Evolutionary conservation across 2,888 invertebrate species (phyloP), one percentile per base, ranked within the genome.

Genomic region (Spatulosminthurus flaviceps): DNA sequence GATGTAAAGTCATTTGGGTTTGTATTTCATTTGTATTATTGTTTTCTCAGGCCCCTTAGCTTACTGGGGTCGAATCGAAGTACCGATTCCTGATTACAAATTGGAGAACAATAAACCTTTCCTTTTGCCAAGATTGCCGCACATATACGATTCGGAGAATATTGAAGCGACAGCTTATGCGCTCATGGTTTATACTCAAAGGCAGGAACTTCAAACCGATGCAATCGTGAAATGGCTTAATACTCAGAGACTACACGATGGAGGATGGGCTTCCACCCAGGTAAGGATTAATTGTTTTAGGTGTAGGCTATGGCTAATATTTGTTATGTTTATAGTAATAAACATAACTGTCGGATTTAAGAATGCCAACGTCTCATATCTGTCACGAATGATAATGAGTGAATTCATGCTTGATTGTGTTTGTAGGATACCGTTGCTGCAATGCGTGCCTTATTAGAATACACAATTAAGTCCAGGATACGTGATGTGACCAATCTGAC

Each of bases 101-200:
- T 90, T 93, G 86, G 96, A 96, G 89, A 96, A 96, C 89, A 95
- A 96, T 87, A 94, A 95, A 87, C 95, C 95, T 9, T 97, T 95
- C 90, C 89, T 94, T 0, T 88, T 96, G 81, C 96, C 97, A 0
- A 92, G 97, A 0, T 89, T 95, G 80, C 95, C 96, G 0, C 95
- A 96, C 87, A 92, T 92, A 85, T 95, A 93, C 87, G 98, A 98
- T 89, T 92, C 95, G 0, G 93, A 94, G 87, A 97, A 97, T 87
- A 93, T 97, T 69, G 96, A 96, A 86, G 92, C 97, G 0, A 98
- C 97, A 0, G 94, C 97, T 0, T 97, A 96, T 87, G 97, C 95
- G 0, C 89, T 98, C 72, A 89, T 98, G 85, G 93, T 95, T 0
- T 95, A 96, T 87, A 95, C 95, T 82, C 93, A 93, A 41, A 91